Percentiles rank a stretch among this genome's conserved stretches.
phyloP scores from a whole-genome alignment of 2,888 invertebrate species.

The Neelides folsomi region DNA sequence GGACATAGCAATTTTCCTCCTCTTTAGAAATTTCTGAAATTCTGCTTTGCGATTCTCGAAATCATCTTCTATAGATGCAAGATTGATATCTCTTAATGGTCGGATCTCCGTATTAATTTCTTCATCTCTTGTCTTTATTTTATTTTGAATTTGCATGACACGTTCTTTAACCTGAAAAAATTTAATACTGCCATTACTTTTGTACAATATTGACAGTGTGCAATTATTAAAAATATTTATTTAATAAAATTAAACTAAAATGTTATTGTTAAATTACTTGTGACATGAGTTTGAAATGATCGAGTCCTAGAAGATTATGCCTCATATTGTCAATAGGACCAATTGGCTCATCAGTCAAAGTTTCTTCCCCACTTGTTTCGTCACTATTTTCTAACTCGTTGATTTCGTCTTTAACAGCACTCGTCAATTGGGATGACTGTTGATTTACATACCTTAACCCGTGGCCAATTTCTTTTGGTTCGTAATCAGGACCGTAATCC shows the following conservation, averaged over 20 bases:
- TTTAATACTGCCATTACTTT: not conserved
- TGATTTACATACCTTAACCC: conserved; percentile 1
- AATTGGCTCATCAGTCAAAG: not conserved
- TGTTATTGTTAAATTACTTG: conserved; percentile 34
- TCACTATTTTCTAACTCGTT: not conserved
- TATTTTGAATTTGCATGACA: not conserved
- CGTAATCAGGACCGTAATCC: conserved; percentile 56
- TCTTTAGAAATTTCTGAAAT: conserved; percentile 19
- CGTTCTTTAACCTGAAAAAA: conserved; percentile 1
- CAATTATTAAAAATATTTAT: not conserved
- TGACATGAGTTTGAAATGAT: conserved; percentile 52
- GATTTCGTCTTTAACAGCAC: not conserved
- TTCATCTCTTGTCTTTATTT: not conserved
- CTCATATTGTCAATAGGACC: conserved; percentile 44
- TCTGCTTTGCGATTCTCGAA: conserved; percentile 3
- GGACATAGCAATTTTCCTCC: conserved; percentile 7
- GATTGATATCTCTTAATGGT: conserved; percentile 1
- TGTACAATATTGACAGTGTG: not conserved
- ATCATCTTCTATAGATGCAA: not conserved
- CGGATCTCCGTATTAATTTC: not conserved
- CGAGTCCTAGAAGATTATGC: conserved; percentile 54
- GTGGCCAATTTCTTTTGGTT: conserved; percentile 39
- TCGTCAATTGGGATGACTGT: not conserved
- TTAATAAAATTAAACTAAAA: conserved; percentile 1
- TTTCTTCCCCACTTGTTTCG: not conserved